phyloP scores from a whole-genome alignment of 1,140 invertebrate species.

The Drosophila sp. region DNA sequence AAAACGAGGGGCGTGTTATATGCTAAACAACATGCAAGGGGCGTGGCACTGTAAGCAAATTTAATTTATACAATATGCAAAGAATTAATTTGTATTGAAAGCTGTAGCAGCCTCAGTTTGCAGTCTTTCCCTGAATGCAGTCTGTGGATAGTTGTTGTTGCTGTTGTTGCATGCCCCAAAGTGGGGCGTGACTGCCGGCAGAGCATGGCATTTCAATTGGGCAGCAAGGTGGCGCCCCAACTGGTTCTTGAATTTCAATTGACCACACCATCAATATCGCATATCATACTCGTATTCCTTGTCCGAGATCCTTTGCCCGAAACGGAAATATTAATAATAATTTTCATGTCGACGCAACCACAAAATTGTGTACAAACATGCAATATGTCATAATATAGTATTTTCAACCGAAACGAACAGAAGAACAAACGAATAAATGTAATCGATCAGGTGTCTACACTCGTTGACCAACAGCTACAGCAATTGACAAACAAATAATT shows the following conservation, averaged over 20 bases:
- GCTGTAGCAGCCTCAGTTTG: constrained; percentile 3
- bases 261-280: neutral
- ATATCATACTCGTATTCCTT: constrained; percentile 2
- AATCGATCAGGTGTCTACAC: constrained; percentile 75
- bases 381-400: constrained; percentile 77
- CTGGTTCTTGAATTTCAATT: constrained; percentile 52
- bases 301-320: constrained; percentile 21
- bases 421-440: constrained; percentile 31
- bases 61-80: constrained; percentile 84
- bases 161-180: constrained; percentile 1
- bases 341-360: constrained; percentile 52
- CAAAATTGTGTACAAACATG: constrained; percentile 79
- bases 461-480: constrained; percentile 11
- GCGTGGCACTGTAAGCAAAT: constrained; percentile 79
- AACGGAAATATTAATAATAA: constrained; percentile 53
- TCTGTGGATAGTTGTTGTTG: too few species aligned
- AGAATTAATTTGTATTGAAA: constrained; percentile 77
- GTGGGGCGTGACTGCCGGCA: constrained; percentile 50
- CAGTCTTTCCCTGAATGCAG: neutral
- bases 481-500: constrained; percentile 80
- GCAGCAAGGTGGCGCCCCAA: constrained; percentile 74
- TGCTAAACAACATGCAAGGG: constrained; percentile 84
- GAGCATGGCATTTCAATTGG: constrained; percentile 76
- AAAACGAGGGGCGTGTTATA: constrained; percentile 67
- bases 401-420: neutral